These are phyloP conservation scores for Pyrrhia umbra DNA, from an alignment of 2,888 invertebrate species.

Conservation along the genomic window DNA sequence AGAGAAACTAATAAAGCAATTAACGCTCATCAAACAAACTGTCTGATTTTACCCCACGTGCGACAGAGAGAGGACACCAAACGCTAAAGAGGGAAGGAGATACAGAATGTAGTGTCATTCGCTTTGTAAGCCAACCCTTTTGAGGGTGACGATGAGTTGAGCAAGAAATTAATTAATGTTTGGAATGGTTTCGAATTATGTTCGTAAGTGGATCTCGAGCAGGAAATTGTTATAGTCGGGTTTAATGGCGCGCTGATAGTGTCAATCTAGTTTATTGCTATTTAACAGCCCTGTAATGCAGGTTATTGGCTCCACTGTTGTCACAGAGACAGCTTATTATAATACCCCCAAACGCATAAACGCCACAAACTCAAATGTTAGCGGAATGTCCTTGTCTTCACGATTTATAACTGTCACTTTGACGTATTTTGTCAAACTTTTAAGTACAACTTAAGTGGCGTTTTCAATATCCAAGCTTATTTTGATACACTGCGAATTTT, in stretches of 20 bases:
- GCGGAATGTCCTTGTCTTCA: not conserved
- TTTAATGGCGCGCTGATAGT: conserved; percentile 38
- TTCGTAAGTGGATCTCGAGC: conserved; percentile 45
- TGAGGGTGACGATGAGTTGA: conserved; percentile 57
- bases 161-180: conserved; percentile 64
- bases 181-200: conserved; percentile 53
- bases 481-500: no score
- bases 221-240: conserved; percentile 42
- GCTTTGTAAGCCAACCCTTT: conserved; percentile 54
- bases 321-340: no score
- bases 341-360: no score
- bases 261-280: conserved; percentile 43
- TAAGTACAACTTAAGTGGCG: no score
- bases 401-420: not conserved
- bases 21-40: conserved; percentile 59
- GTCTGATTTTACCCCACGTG: conserved; percentile 28
- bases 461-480: no score
- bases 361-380: no score
- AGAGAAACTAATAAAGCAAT: conserved; percentile 63
- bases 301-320: not conserved
- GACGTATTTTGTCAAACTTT: no score
- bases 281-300: not conserved
- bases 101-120: conserved; percentile 40
- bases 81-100: conserved; percentile 18
- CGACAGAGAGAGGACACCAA: conserved; percentile 9